phyloP scores from a whole-genome alignment of 2,797 vertebrate species.

The Gorsachius magnificus region DNA sequence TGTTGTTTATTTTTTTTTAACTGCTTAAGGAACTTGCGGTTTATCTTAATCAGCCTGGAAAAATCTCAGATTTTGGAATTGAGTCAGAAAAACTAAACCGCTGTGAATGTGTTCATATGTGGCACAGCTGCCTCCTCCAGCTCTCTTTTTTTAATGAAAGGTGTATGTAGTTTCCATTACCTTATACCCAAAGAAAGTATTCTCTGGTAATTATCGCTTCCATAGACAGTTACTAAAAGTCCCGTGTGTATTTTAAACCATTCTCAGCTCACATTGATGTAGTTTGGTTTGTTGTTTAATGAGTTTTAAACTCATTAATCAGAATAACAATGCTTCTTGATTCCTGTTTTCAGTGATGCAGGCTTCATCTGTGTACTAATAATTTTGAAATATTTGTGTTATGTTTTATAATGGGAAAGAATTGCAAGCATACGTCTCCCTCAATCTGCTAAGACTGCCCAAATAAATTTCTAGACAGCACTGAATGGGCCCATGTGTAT shows the following conservation, averaged over 20 bases:
- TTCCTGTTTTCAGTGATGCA: background rate
- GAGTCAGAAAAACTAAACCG: background rate
- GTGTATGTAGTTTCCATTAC: background rate
- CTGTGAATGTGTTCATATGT: background rate
- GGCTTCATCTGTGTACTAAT: background rate
- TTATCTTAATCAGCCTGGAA: background rate
- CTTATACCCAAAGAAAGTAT: background rate
- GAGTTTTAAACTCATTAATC: conserved; percentile 1
- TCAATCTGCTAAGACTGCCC: background rate
- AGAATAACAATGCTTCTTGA: background rate
- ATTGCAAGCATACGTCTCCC: background rate
- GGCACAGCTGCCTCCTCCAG: background rate
- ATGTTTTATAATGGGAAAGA: background rate
- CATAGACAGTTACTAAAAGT: background rate
- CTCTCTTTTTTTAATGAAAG: background rate
- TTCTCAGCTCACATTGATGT: background rate
- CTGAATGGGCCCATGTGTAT: background rate
- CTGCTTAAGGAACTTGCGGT: background rate
- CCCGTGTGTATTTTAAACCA: background rate
- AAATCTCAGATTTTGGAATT: background rate
- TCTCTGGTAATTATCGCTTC: background rate
- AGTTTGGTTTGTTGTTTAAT: background rate
- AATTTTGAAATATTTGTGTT: conserved; percentile 30
- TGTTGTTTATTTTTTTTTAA: background rate
- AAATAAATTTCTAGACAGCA: background rate